phyloP scores from a whole-genome alignment of 2,888 invertebrate species.

The Sympetrum striolatum region DNA sequence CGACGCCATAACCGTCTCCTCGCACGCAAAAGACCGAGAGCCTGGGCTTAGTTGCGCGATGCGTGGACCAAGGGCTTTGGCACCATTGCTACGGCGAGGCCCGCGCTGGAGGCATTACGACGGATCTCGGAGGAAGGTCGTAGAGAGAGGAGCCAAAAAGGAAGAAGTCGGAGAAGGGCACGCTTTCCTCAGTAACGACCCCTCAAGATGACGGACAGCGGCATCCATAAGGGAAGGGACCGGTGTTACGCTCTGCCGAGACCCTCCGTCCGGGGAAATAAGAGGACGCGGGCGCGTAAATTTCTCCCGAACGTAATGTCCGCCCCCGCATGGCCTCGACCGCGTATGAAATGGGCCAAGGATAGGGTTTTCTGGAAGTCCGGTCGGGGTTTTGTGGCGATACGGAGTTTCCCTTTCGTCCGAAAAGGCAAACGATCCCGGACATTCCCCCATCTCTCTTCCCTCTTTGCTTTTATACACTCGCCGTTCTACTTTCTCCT shows the following conservation, averaged over 20 bases:
- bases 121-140: neutral
- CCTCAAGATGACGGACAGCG: slow-evolving; percentile 40
- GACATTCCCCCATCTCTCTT: neutral
- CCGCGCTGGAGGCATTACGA: neutral
- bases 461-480: neutral
- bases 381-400: neutral
- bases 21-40: neutral
- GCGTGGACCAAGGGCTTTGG: neutral
- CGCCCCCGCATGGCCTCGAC: neutral
- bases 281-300: neutral
- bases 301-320: neutral
- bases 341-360: neutral
- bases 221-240: slow-evolving; percentile 35
- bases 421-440: neutral
- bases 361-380: neutral
- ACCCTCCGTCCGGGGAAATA: neutral
- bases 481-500: neutral
- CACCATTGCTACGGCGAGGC: neutral
- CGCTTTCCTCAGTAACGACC: slow-evolving; percentile 10
- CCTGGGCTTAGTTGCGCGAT: neutral
- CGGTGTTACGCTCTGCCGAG: slow-evolving; percentile 30
- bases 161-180: slow-evolving; percentile 19
- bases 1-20: neutral
- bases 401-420: neutral
- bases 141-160: neutral